These are phyloP conservation scores for Gastracanthus pulcherrimus DNA, from an alignment of 2,888 invertebrate genomes.

Conservation along the genomic window DNA sequence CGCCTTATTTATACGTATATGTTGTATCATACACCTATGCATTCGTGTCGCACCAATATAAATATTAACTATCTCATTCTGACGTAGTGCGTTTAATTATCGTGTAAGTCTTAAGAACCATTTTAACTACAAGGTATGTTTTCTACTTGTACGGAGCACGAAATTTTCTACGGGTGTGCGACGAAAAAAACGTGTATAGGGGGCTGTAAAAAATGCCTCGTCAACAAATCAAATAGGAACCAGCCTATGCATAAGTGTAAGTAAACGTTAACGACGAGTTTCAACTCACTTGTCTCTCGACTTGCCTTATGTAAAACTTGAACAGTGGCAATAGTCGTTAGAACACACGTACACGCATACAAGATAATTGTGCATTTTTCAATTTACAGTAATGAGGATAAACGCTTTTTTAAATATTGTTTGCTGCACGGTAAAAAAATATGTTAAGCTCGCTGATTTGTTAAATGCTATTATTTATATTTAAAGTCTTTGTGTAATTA, in stretches of 20 bases:
- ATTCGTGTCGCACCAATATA: slow-evolving; percentile 17
- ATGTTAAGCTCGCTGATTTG: background rate
- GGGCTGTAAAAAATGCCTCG: slow-evolving; percentile 50
- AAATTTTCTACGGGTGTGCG: background rate
- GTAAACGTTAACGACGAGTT: slow-evolving; percentile 29
- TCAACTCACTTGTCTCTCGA: slow-evolving; percentile 1
- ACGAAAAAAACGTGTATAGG: slow-evolving; percentile 15
- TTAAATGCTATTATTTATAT: background rate
- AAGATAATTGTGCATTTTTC: slow-evolving; percentile 29
- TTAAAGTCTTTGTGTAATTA: background rate
- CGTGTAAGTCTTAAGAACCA: slow-evolving; percentile 34
- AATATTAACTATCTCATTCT: slow-evolving; percentile 35
- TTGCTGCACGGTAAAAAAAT: slow-evolving; percentile 15
- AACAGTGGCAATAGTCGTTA: slow-evolving; percentile 21
- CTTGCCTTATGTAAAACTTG: background rate
- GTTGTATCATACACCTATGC: slow-evolving; percentile 10
- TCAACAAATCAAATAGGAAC: slow-evolving; percentile 68
- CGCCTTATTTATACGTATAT: background rate
- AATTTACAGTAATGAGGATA: background rate
- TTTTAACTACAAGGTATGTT: slow-evolving; percentile 14
- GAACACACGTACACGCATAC: slow-evolving; percentile 9
- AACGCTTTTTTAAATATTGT: background rate
- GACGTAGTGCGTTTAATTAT: slow-evolving; percentile 42
- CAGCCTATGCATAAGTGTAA: slow-evolving; percentile 62
- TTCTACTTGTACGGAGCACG: slow-evolving; percentile 15